Evolutionary conservation across 2,797 vertebrate genomes (phyloP), one percentile per base, ranked within the genome.

Genomic region (Eurystomus glaucurus): DNA sequence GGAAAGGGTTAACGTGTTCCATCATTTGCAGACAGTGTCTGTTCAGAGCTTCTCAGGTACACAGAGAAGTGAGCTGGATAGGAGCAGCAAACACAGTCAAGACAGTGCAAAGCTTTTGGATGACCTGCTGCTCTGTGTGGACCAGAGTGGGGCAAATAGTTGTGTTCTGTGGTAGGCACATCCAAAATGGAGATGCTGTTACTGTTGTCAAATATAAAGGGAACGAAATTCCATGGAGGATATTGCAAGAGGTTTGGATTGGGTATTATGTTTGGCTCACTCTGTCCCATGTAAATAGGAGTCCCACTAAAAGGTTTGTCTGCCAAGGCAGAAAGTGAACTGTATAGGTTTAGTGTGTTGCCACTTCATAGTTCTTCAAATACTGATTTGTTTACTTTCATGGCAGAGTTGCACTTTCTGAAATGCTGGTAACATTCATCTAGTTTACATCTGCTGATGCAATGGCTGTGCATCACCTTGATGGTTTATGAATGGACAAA

Each of bases 101-200:
- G 33, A 31, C 6, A 61, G 10, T 20, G 7, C 35, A 75, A 75
- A 92, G 43, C 10, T 21, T 20, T 18, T 82, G 57, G 25, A 46
- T 57, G 31, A 61, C 11, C 33, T 80, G 16, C 9, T 80, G 19
- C 12, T 35, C 33, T 51, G 6, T 51, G 4, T 45, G 20, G 43
- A 29, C 17, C 14, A 51, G 43, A 8, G 5, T 90, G 31, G 8
- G 13, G 9, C 2, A 55, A 18, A 39, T 2, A 15, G 3, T 57
- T 77, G 7, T 3, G 0, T 77, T 60, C 10, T 48, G 7, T 72
- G 11, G 11, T 29, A 54, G 0, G 0, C 23, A 9, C 11, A 48
- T 62, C 28, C 43, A 31, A 54, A 94, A 72, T 19, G 8, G 16
- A 66, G 33, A 64, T 64, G 5, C 4, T 66, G 17, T 68, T 77